Evolutionary conservation across 2,888 invertebrate species (phyloP), one percentile per base, ranked within the genome.

Genomic region (Nemoura dubitans): DNA sequence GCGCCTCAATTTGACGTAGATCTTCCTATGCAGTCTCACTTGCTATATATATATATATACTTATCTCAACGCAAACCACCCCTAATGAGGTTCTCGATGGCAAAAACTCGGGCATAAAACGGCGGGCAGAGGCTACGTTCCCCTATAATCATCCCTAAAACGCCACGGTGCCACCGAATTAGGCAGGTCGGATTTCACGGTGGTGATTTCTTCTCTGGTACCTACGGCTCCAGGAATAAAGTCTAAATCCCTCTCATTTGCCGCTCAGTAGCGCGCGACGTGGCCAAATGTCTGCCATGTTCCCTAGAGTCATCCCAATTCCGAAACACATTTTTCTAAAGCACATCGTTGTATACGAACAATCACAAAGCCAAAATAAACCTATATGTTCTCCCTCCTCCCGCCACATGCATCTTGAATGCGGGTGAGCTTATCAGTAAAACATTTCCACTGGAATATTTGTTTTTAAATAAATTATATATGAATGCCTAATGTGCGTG

Each of bases 211-310:
- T 59, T 59, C 59, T n/a, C 59, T 59, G 59, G 59, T 59, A 10
- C 10, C 36, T 16, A 1, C 59, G 21, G 59, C 59, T 16, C 59
- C 59, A 59, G 59, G 21, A 59, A 21, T 59, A 59, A 59, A 59
- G 59, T 59, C 59, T 59, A 59, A 59, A 59, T 59, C 59, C 59
- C 59, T 59, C 59, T 59, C 59, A 59, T 59, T 59, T 59, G 59
- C 59, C 59, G 59, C 59, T 59, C 21, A 59, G 59, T 21, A 21
- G 59, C 2, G 59, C 59, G 21, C 59, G 59, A 21, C 59, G 36
- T 36, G 59, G 21, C 59, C 59, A 21, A 59, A 59, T 59, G 59
- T 14, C 59, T 59, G 59, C 16, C 2, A 21, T 3, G 21, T 59
- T 21, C 59, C 59, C 14, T 21, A 59, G 59, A 59, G 59, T 59